Base-by-base conservation (phyloP, 2,797 vertebrate genomes). In the Picus viridis region DNA sequence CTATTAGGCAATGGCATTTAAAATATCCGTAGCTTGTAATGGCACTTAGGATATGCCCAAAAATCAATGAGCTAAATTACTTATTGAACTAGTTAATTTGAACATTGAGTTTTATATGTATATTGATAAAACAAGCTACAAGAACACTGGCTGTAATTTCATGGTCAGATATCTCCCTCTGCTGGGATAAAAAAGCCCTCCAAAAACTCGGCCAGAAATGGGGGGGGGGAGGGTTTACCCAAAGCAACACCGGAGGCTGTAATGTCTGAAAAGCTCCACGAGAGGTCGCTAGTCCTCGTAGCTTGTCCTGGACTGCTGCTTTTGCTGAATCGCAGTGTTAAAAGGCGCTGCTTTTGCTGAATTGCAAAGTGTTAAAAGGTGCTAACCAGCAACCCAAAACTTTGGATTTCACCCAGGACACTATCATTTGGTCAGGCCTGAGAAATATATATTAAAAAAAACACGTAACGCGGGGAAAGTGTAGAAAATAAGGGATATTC, bases 1-100 rank as follows among this genome's bases (percentile, higher is more conserved):
- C 98, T 98, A 98, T 98, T 98, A 98, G 98, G 98, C 98, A 98
- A 98, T 98, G 98, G 98, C 98, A 98, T 98, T 98, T 98, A 98
- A 98, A 98, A 98, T 98, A 98, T 98, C 98, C 97, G 95, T 97
- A 98, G 98, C 98, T 98, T 98, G 98, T 98, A 98, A 98, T 97
- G 97, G 98, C 98, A 98, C 98, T 98, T 98, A 98, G 97, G 98
- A 97, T 97, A 98, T 97, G 98, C 97, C 97, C 95, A 92, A 97
- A 98, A 98, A 98, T 98, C 98, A 98, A 98, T 98, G 97, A 94
- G 95, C 98, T 98, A 98, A 98, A 98, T 98, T 98, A 98, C 98
- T 98, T 98, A 98, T 98, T 97, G 98, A 98, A 98, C 98, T 98
- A 97, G 98, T 98, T 98, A 98, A 98, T 98, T 98, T 98, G 98